Evolutionary conservation across 2,113 vertebrate species (phyloP).

Genomic region (Peucedramus taeniatus): DNA sequence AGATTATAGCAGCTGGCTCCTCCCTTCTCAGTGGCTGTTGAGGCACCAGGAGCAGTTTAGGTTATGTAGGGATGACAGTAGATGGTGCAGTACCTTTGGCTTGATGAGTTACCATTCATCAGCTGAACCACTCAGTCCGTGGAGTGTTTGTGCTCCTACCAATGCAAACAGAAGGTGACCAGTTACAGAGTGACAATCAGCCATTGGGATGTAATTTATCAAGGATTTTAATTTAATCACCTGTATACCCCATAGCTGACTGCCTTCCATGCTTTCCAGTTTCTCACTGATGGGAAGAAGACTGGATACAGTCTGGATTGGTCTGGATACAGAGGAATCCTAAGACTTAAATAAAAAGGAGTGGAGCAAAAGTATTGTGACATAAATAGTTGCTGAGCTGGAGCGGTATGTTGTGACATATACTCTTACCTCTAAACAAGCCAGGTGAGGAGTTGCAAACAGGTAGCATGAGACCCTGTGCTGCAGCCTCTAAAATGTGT

Average conservation of each 20-base stretch:
- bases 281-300: background rate
- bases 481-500: background rate
- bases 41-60: background rate
- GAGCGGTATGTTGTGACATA: background rate
- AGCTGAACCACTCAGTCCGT: background rate
- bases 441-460: background rate
- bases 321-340: background rate
- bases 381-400: background rate
- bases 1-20: background rate
- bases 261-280: background rate
- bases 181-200: background rate
- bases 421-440: background rate
- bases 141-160: background rate
- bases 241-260: background rate
- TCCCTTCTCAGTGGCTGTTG: background rate
- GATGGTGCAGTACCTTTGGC: background rate
- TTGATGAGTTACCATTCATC: background rate
- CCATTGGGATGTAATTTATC: background rate
- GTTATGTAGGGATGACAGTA: background rate
- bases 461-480: background rate
- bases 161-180: background rate
- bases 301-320: too few species aligned
- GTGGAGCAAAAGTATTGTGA: background rate
- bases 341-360: background rate
- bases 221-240: background rate